Base-by-base conservation (phyloP, 2,888 invertebrate species). In the Heteromurus nitidus region DNA sequence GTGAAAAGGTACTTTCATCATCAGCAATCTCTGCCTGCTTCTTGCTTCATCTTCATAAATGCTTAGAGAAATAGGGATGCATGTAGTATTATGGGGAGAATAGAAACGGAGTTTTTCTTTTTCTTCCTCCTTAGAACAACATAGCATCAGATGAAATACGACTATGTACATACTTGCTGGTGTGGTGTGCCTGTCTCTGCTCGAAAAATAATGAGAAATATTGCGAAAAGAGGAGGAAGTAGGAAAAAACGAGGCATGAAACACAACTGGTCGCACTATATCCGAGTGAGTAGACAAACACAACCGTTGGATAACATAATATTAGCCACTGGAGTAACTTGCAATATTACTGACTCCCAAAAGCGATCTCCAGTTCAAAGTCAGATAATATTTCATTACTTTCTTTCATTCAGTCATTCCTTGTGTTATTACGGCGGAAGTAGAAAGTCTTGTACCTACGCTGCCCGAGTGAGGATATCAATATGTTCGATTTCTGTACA, bases 331-430 rank as follows among this genome's bases (percentile, higher is more conserved):
- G 26, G 28, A 62, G 31, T 31, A 31, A 62, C 31, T 60, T 30
- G 28, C 60, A 28, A 18, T 62, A 36, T 2, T 31, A n/a, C 62
- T 65, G 65, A 65, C n/a, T 65, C 65, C 65, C 65, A 36, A 26
- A 65, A 65, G 44, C 42, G 24, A 65, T 42, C 65, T 65, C 42
- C 26, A 42, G 65, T 65, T 65, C 65, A 65, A 65, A 65, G 42
- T 65, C 44, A 65, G 65, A 65, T 65, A 44, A 42, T 65, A 65
- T 44, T 65, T 65, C 65, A 65, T 65, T 65, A 65, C 64, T 22
- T 20, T 22, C 16, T 22, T n/a, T 44, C 44, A n/a, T n/a, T n/a
- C n/a, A n/a, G n/a, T n/a, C 11, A 13, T 44, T 44, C 44, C 11
- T 2, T 9, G 2, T 44, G 44, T 44, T 13, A 44, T 13, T 44